A percentile compares a stretch with the other conserved stretches of the same genome.
These are phyloP conservation scores for Spheniscus mendiculus DNA, from an alignment of 2,113 vertebrate species.

Conservation along the genomic window DNA sequence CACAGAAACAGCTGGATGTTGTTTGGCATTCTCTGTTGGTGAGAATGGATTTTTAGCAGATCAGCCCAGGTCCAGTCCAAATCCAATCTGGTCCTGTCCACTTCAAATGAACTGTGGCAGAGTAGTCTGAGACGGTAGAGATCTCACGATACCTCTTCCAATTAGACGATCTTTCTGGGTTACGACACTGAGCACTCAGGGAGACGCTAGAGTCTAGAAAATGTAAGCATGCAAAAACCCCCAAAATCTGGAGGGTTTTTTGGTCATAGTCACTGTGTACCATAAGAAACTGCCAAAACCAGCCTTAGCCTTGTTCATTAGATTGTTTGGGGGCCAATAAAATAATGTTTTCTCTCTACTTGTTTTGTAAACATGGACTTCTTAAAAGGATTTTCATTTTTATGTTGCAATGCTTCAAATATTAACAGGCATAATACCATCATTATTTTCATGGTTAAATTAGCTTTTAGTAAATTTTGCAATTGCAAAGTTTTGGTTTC, in stretches of 20 bases:
- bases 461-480: not conserved
- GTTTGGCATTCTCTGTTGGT: rapidly evolving
- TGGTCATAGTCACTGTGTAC: not conserved
- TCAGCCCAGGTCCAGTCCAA: not conserved
- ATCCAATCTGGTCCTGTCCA: not conserved
- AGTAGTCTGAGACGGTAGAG: not conserved
- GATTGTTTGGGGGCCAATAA: not conserved
- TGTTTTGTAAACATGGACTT: not conserved
- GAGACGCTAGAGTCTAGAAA: not conserved
- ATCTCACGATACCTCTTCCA: not conserved
- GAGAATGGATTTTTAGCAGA: not conserved
- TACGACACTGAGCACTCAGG: not conserved
- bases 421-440: not conserved
- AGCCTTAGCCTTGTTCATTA: not conserved
- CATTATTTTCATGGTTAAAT: not conserved
- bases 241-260: not conserved
- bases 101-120: not conserved
- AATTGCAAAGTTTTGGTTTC: not conserved
- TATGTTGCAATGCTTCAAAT: not conserved
- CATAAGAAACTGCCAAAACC: not conserved
- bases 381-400: not conserved
- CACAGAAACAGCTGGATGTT: not conserved
- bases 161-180: not conserved
- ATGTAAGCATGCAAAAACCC: not conserved
- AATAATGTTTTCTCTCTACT: not conserved